A percentile compares a stretch with the other conserved stretches of the same genome.
Evolutionary conservation across 2,888 invertebrate genomes (phyloP).

Genomic region (Drosophila longiperda): DNA sequence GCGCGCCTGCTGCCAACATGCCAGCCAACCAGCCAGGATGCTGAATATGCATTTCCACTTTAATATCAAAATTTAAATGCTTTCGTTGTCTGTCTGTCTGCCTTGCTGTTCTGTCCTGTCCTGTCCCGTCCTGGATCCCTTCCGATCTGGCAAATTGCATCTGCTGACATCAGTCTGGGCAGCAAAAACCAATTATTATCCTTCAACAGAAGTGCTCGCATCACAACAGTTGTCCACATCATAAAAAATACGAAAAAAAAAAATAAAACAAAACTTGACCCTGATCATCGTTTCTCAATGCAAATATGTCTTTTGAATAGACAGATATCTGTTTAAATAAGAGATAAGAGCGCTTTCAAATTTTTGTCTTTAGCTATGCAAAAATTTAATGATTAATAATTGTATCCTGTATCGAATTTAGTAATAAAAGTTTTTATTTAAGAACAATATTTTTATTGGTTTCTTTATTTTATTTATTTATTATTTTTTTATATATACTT

Average conservation of each 20-base stretch:
- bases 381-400: neutral
- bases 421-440: neutral
- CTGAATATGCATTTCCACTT: conserved; percentile 81
- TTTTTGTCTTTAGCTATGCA: neutral
- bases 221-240: conserved; percentile 52
- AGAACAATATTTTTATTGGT: neutral
- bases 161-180: conserved; percentile 57
- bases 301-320: neutral
- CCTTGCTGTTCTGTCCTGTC: conserved; percentile 1
- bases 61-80: conserved; percentile 80
- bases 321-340: neutral
- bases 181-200: conserved; percentile 72
- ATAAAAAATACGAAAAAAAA: neutral
- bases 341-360: neutral
- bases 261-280: conserved; percentile 23
- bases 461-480: neutral
- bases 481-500: neutral
- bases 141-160: conserved; percentile 74
- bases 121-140: conserved; percentile 55
- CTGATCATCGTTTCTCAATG: conserved; percentile 10
- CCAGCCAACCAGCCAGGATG: conserved; percentile 58
- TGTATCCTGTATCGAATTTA: neutral
- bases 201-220: conserved; percentile 42
- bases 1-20: conserved; percentile 65
- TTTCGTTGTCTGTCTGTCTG: conserved; percentile 44